phyloP scores from a whole-genome alignment of 1,140 invertebrate species.

The Zaprionus nigranus region DNA sequence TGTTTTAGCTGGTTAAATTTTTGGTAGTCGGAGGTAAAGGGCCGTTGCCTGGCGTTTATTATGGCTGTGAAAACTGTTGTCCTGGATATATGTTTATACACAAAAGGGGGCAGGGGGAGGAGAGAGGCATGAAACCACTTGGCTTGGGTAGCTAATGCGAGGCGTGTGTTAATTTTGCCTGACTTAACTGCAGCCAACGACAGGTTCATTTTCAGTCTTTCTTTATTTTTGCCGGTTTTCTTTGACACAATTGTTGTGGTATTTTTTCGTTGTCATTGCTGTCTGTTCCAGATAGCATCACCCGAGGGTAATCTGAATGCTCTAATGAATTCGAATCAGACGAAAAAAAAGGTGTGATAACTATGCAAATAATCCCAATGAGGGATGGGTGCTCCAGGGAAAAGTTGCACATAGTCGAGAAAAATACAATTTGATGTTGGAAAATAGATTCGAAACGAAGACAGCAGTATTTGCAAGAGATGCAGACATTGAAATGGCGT shows the following conservation, averaged over 20 bases:
- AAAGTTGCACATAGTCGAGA: not conserved
- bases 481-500: not conserved
- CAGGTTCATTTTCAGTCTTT: constrained; percentile 51
- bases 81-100: constrained; percentile 26
- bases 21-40: not conserved
- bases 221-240: constrained; percentile 45
- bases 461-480: not conserved
- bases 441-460: not conserved
- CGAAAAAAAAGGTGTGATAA: not conserved
- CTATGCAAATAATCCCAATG: not conserved
- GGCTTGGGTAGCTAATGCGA: constrained; percentile 36
- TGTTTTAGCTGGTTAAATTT: constrained; percentile 34
- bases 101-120: not conserved
- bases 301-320: constrained; percentile 9
- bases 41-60: constrained; percentile 59
- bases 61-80: constrained; percentile 57
- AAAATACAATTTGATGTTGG: not conserved
- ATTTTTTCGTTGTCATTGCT: not conserved
- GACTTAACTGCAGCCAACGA: constrained; percentile 56
- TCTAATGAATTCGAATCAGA: constrained; percentile 23
- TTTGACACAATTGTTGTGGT: constrained; percentile 9
- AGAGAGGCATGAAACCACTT: constrained; percentile 5
- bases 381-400: too few relatives aligned
- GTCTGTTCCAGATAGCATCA: constrained; percentile 6
- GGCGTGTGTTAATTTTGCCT: constrained; percentile 63